A percentile compares a stretch with the other conserved stretches of the same genome.
These are phyloP conservation scores for Pegoplata infirma DNA, from an alignment of 2,888 invertebrate species.

Conservation along the genomic window DNA sequence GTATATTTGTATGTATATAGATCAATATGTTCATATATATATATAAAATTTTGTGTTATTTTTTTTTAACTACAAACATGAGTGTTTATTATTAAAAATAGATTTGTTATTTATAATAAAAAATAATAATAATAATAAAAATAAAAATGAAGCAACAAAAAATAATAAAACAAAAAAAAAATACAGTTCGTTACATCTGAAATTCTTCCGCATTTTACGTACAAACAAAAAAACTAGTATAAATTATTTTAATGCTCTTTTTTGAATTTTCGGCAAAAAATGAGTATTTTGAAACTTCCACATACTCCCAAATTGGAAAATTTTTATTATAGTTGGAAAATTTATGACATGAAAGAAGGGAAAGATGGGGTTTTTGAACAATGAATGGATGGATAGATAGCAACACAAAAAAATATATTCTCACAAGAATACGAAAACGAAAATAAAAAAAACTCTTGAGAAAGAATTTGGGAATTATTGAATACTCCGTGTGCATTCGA, in stretches of 20 bases:
- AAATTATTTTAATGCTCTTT: not conserved
- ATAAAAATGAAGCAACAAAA: conserved; percentile 37
- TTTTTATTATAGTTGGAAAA: conserved; percentile 4
- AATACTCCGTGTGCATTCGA: conserved; percentile 27
- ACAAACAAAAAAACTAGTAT: not conserved
- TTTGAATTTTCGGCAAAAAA: not conserved
- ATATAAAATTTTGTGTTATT: too few relatives aligned
- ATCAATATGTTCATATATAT: not conserved
- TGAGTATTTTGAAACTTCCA: not conserved
- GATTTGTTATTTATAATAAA: conserved; percentile 56
- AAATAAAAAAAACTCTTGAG: conserved; percentile 37
- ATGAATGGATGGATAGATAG: not conserved
- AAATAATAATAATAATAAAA: conserved; percentile 33
- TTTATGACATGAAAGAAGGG: not conserved
- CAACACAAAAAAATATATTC: not conserved
- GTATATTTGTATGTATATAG: not conserved
- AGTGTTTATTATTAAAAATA: conserved; percentile 62
- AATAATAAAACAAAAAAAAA: conserved; percentile 23
- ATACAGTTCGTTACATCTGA: conserved; percentile 13
- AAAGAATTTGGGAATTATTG: not conserved
- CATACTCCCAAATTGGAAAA: conserved; percentile 21
- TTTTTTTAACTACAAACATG: conserved; percentile 55
- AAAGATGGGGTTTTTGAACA: too few relatives aligned
- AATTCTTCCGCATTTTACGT: conserved; percentile 55
- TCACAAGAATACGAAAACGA: not conserved